A percentile compares a stretch with the other conserved stretches of the same genome.
Conservation (phyloP, 2,888 invertebrate genomes). For the Xanthostigma xanthostigma region DNA sequence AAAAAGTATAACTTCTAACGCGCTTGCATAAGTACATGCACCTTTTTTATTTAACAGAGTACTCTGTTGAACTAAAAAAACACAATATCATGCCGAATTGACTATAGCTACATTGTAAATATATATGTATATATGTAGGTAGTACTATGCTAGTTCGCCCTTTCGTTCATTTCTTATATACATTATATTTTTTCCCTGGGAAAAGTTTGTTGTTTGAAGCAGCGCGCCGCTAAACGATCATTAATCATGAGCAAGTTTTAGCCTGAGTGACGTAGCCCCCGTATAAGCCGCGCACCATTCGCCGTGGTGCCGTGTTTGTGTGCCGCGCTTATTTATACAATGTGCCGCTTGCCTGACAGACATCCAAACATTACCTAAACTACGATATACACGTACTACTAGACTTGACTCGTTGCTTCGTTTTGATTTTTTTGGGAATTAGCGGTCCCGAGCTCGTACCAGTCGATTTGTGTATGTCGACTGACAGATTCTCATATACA, state of each 20-base stretch:
- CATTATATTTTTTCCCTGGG: slow-evolving; percentile 38
- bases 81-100: too few species aligned
- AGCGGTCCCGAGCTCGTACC: too few species aligned
- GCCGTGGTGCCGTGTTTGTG: slow-evolving; percentile 22
- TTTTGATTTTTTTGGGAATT: too few species aligned
- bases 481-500: too few species aligned
- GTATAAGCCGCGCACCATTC: slow-evolving; percentile 12
- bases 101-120: neutral
- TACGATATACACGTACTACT: too few species aligned
- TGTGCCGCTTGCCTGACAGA: slow-evolving; percentile 20
- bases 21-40: too few species aligned
- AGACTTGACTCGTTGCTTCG: too few species aligned
- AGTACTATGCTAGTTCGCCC: slow-evolving; percentile 17
- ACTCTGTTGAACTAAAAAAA: too few species aligned
- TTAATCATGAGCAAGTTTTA: slow-evolving; percentile 40
- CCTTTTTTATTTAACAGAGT: too few species aligned
- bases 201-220: slow-evolving; percentile 49
- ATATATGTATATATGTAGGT: neutral
- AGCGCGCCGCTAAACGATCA: slow-evolving; percentile 36
- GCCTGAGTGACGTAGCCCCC: slow-evolving; percentile 30
- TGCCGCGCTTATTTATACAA: slow-evolving; percentile 10
- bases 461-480: too few species aligned
- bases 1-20: too few species aligned
- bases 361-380: slow-evolving; percentile 17
- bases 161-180: slow-evolving; percentile 32